phyloP scores from a whole-genome alignment of 2,888 invertebrate species.

The Scrobipalpa atriplicella region DNA sequence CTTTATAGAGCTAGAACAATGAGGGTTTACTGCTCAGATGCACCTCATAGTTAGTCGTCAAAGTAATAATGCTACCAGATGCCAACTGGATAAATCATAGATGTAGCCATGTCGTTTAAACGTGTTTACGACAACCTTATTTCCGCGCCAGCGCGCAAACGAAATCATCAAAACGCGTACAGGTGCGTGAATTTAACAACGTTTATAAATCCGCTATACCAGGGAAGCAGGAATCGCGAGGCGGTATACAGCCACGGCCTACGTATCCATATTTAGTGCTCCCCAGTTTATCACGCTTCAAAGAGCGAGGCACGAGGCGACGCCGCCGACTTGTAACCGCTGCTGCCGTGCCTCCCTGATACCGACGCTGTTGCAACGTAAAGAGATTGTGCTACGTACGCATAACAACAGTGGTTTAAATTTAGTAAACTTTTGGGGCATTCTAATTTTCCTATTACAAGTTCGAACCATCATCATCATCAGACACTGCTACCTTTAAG shows the following conservation, averaged over 20 bases:
- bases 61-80: no score
- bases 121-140: background rate
- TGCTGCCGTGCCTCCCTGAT: constrained; percentile 55
- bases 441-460: no score
- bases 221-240: constrained; percentile 52
- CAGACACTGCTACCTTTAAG: no score
- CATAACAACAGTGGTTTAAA: background rate
- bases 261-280: constrained; percentile 67
- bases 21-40: no score
- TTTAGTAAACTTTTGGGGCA: no score
- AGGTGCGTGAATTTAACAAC: constrained; percentile 40
- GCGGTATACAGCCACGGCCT: constrained; percentile 38
- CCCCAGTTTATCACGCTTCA: constrained; percentile 76
- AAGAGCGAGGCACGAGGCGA: constrained; percentile 54
- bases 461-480: no score
- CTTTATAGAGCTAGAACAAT: no score
- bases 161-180: constrained; percentile 22
- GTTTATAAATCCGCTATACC: constrained; percentile 54
- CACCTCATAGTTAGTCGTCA: no score
- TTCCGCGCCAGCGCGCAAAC: constrained; percentile 3
- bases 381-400: background rate
- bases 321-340: constrained; percentile 64
- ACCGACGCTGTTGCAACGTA: constrained; percentile 31
- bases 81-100: no score
- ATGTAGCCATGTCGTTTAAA: background rate